phyloP scores from a whole-genome alignment of 2,888 invertebrate genomes.

The Lasioglossum oenotherae region DNA sequence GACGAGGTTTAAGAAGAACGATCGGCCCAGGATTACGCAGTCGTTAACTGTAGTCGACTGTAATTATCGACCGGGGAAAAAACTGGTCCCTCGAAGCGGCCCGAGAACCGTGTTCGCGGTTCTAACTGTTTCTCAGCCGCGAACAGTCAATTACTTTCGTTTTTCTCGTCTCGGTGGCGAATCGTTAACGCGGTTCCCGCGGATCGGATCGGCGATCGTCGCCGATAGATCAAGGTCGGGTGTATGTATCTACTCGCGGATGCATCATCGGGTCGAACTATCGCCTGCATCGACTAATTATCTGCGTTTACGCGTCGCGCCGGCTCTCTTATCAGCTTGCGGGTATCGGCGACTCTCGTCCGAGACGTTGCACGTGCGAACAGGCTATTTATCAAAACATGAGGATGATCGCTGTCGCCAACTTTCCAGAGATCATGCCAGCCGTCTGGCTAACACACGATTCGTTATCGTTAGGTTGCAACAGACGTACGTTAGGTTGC shows the following conservation, averaged over 20 bases:
- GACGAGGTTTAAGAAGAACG: neutral
- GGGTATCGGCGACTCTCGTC: constrained; percentile 42
- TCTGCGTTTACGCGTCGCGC: constrained; percentile 71
- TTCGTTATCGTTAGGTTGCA: neutral
- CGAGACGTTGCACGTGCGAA: constrained; percentile 42
- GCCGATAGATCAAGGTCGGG: constrained; percentile 70
- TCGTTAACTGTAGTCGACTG: constrained; percentile 6
- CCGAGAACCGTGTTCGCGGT: constrained; percentile 4
- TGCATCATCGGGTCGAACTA: constrained; percentile 70
- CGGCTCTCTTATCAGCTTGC: constrained; percentile 63
- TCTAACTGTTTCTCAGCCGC: constrained; percentile 19
- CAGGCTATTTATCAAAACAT: constrained; percentile 48
- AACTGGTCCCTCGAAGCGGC: neutral
- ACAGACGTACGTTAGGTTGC: neutral
- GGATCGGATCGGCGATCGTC: constrained; percentile 39
- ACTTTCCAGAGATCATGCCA: neutral
- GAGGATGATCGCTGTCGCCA: constrained; percentile 35
- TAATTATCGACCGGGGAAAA: constrained; percentile 1
- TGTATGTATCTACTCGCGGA: constrained; percentile 48
- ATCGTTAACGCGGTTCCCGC: constrained; percentile 44
- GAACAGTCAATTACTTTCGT: constrained; percentile 64
- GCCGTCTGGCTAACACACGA: neutral
- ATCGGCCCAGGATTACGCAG: neutral
- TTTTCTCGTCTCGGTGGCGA: constrained; percentile 36
- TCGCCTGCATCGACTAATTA: constrained; percentile 75